A percentile compares a stretch with the other conserved stretches of the same genome.
These are phyloP conservation scores for Parnassius glacialis DNA, from an alignment of 2,888 invertebrate species.

Conservation along the genomic window DNA sequence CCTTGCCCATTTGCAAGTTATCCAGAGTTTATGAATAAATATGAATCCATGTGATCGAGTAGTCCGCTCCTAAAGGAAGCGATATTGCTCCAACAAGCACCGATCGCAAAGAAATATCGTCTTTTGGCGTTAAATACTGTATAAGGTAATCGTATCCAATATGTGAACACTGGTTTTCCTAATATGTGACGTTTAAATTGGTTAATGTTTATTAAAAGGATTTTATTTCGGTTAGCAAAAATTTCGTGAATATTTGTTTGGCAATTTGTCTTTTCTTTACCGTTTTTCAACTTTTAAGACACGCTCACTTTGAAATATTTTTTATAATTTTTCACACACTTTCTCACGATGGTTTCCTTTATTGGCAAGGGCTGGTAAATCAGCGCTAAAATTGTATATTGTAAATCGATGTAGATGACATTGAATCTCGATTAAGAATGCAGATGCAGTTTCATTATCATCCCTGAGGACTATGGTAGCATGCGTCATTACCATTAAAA, in stretches of 20 bases:
- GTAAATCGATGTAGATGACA: too few species aligned
- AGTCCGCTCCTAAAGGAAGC: slow-evolving; percentile 24
- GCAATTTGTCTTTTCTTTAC: not conserved
- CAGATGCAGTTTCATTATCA: too few species aligned
- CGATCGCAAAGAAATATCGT: slow-evolving; percentile 22
- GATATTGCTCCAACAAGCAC: slow-evolving; percentile 23
- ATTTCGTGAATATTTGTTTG: slow-evolving; percentile 13
- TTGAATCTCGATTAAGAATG: too few species aligned
- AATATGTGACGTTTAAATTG: slow-evolving; percentile 30
- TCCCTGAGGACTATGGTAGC: too few species aligned
- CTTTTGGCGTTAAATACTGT: slow-evolving; percentile 27
- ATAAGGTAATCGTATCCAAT: slow-evolving; percentile 16
- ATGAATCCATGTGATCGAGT: slow-evolving; percentile 25
- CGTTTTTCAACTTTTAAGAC: too few species aligned
- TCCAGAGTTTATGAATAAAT: slow-evolving; percentile 31
- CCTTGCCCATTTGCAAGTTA: slow-evolving; percentile 41
- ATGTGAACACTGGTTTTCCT: slow-evolving; percentile 22
- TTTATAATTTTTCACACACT: too few species aligned
- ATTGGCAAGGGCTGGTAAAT: too few species aligned
- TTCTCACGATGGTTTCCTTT: too few species aligned
- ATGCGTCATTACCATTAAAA: too few species aligned
- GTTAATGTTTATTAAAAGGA: slow-evolving; percentile 32
- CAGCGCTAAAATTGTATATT: too few species aligned
- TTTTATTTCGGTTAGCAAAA: slow-evolving; percentile 20
- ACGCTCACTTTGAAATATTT: too few species aligned